phyloP scores from a whole-genome alignment of 2,797 vertebrate species.

The Schizothorax lantsangensis region DNA sequence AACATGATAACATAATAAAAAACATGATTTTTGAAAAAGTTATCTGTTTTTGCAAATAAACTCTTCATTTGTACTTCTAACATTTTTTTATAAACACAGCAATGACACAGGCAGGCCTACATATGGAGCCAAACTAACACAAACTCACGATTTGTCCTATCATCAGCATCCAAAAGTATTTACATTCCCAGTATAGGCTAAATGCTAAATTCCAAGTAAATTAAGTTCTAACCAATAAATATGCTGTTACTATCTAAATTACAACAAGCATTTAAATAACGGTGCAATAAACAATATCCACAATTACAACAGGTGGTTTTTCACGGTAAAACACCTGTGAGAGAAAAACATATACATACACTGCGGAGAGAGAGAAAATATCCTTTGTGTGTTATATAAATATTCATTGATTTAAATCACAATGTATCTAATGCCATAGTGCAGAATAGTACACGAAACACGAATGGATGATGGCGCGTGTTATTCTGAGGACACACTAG shows the following conservation, averaged over 20 bases:
- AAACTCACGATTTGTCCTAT: neutral
- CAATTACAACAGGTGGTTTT: neutral
- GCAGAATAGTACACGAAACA: neutral
- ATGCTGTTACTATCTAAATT: neutral
- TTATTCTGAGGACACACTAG: neutral
- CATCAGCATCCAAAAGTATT: neutral
- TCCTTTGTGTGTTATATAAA: too few relatives aligned
- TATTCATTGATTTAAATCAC: neutral
- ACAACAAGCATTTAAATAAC: neutral
- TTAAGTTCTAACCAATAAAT: too few relatives aligned
- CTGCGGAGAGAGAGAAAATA: rapidly evolving
- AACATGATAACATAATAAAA: too few relatives aligned
- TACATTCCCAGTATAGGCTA: neutral
- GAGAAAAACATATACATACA: neutral
- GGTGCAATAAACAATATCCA: neutral
- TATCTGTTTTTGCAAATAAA: too few relatives aligned
- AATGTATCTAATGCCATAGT: neutral
- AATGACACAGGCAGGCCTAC: neutral
- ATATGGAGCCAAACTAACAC: neutral
- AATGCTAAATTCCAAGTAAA: neutral
- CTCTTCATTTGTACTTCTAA: neutral
- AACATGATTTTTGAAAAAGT: too few relatives aligned
- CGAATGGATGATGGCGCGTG: neutral
- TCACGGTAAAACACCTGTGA: neutral
- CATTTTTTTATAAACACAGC: neutral